Base-by-base conservation (phyloP, 2,113 vertebrate genomes). In the Solea senegalensis region DNA sequence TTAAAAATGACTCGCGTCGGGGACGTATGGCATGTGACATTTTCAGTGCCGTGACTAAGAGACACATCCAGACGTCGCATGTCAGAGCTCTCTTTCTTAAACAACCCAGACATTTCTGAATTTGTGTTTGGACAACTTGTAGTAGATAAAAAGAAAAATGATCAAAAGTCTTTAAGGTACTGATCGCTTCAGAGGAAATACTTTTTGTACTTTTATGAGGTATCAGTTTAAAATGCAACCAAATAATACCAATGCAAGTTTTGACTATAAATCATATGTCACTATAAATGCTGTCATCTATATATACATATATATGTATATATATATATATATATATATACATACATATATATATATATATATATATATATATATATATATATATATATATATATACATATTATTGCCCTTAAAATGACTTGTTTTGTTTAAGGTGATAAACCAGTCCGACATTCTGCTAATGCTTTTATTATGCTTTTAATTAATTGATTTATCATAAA, bases 1-100 rank as follows among this genome's bases (percentile, higher is more conserved):
- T 92, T 87, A 92, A 73, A 87, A 87, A 83, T 87, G 83, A 82
- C 88, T 91, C 86, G 90, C 86, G 85, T 86, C 81, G 82, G 11
- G 21, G 77, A 86, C 76, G 73, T 87, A 82, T 58, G 64, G 74
- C 70, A 76, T 80, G 74, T 90, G 87, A 91, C 21, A 88, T 87
- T 90, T 83, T 88, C 70, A 60, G 80, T 84, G 88, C 88, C 81
- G 68, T 68, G 80, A 90, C 73, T 81, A 83, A 86, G 78, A 84
- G 74, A 85, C 65, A 75, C 72, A 77, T 84, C 68, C 62, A 62
- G 72, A 74, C 72, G 80, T 85, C 5, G 69, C 74, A 80, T 83
- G 77, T 88, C 84, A 90, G 88, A 88, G 82, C 78, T 77, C 88
- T 82, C 82, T 82, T 76, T 34, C 34, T 34, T 34, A 34, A 34